These are phyloP conservation scores for Alviniconcha strummeri DNA, from an alignment of 2,888 invertebrate genomes.

Conservation along the genomic window DNA sequence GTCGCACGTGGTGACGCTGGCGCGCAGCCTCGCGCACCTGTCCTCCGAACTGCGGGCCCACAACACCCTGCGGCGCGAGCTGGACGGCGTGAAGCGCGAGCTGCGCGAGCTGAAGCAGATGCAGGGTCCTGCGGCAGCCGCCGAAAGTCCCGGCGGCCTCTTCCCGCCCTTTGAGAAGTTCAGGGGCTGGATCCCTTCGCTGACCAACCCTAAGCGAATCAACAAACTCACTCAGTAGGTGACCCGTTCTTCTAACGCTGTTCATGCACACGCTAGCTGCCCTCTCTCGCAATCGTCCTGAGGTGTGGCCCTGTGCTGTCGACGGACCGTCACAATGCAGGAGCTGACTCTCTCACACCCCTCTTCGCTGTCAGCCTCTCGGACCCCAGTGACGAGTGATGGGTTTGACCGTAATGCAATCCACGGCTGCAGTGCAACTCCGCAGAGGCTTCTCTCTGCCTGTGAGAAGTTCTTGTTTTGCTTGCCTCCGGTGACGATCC, in stretches of 20 bases:
- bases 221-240: constrained; percentile 86
- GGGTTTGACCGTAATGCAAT: no score
- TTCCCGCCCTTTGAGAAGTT: constrained; percentile 67
- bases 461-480: no score
- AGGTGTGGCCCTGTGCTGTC: no score
- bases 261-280: not conserved
- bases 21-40: constrained; percentile 91
- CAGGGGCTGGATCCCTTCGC: constrained; percentile 74
- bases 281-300: no score
- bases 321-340: no score
- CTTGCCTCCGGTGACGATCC: no score
- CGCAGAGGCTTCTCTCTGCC: no score
- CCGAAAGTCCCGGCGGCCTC: constrained; percentile 35
- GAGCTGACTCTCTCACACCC: not conserved
- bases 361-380: no score
- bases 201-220: constrained; percentile 90
- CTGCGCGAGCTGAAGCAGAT: constrained; percentile 79
- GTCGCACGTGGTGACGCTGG: constrained; percentile 92
- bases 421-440: no score
- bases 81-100: constrained; percentile 90
- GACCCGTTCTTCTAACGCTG: not conserved
- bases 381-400: no score
- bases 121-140: constrained; percentile 35
- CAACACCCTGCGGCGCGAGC: constrained; percentile 89
- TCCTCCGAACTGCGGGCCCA: constrained; percentile 94